Evolutionary conservation across 2,888 invertebrate genomes (phyloP), one percentile per base, ranked within the genome.

Genomic region (Bellardia pandia): DNA sequence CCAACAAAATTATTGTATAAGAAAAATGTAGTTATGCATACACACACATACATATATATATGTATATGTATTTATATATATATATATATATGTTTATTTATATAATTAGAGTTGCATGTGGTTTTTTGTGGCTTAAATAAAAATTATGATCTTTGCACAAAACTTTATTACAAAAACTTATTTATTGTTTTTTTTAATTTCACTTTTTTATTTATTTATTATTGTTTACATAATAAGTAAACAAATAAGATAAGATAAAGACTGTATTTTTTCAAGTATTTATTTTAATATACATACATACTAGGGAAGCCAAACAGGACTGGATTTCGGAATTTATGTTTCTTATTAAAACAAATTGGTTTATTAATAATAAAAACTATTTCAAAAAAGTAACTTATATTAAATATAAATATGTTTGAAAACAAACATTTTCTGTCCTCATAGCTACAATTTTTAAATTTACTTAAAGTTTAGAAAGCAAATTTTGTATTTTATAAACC

Each of bases 161-260:
- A 76, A 66, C 1, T 9, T 5, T 40, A 62, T 23, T 68, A n/a
- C 14, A 7, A n/a, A 23, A 58, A 62, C 62, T 5, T 56, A 23
- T 56, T 68, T 75, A n/a, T 85, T 45, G 11, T 62, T 14, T 9
- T 51, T 80, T n/a, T 45, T 81, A 69, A 58, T 83, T 79, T 74
- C 68, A 53, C 64, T 77, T 78, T 86, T 45, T 82, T 78, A 11
- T 68, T 76, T 58, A 30, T 78, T 79, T 71, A 71, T 66, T 75
- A 45, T 71, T 40, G 71, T 11, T 83, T 86, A 79, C 64, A 56
- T 83, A 83, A 86, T 64, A 48, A 51, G 45, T 3, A 64, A 58
- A 74, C 7, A 74, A 45, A 60, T 30, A 60, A 40, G 16, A 40
- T 37, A 2, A 37, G n/a, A 37, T 6, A 37, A 37, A 37, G 37